phyloP scores from a whole-genome alignment of 2,797 vertebrate species.

The Trichosurus vulpecula region DNA sequence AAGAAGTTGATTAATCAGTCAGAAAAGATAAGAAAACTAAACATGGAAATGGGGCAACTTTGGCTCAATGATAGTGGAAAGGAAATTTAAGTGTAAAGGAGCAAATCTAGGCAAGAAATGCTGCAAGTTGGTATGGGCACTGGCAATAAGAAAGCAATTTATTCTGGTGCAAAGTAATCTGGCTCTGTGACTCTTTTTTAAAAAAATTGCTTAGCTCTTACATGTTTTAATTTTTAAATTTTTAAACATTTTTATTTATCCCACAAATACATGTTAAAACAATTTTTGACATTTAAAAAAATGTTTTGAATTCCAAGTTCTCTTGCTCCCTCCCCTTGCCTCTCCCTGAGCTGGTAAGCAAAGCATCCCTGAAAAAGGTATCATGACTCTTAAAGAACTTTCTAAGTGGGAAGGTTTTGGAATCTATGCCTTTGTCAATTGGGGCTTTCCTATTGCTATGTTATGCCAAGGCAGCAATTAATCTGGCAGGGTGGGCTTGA shows the following conservation, averaged over 20 bases:
- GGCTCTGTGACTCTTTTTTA: neutral
- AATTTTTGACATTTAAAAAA: too few species aligned
- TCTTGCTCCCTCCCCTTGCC: too few species aligned
- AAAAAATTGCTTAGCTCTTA: too few species aligned
- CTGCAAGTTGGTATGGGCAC: neutral
- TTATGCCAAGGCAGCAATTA: neutral
- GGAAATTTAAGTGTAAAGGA: neutral
- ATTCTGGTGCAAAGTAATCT: neutral
- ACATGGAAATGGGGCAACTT: neutral
- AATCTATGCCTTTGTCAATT: too few species aligned
- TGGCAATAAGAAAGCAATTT: neutral
- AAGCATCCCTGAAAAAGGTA: too few species aligned
- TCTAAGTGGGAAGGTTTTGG: neutral
- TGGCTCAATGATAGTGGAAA: neutral
- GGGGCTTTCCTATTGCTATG: neutral
- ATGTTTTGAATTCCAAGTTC: too few species aligned
- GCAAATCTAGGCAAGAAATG: neutral
- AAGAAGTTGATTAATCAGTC: too few species aligned
- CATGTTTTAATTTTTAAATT: too few species aligned
- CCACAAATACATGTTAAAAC: too few species aligned
- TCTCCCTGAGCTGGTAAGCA: too few species aligned
- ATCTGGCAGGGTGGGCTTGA: neutral
- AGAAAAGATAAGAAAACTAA: neutral
- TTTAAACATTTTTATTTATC: too few species aligned
- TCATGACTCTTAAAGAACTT: neutral